Evolutionary conservation across 2,113 vertebrate genomes (phyloP), one percentile per base, ranked within the genome.

Genomic region (Apteryx mantelli): DNA sequence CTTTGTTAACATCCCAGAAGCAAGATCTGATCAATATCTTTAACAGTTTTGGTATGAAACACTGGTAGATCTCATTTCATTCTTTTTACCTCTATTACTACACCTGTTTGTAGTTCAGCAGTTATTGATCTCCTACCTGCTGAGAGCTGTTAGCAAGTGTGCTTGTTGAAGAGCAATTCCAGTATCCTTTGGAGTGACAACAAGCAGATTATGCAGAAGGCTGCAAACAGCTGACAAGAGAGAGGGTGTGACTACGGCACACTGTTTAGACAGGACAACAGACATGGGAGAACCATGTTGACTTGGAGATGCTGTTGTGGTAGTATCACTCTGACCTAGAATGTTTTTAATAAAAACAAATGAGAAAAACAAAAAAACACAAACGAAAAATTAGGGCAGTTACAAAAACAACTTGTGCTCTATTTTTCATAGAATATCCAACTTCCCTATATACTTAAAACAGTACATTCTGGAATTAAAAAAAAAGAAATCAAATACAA

Each of bases 121-220:
- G 38, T 82, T 92, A 85, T 30, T 22, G 63, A 69, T 77, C 52
- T 94, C 97, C 91, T 97, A 99, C 99, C 99, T 98, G 94, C 98
- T 98, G 89, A 99, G 97, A n/a, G 97, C 93, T 82, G 97, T 94
- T 28, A 99, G 89, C 81, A 99, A 98, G 73, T 96, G 98, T 69
- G 98, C 95, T 69, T 98, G 97, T 64, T 82, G 97, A 36, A 99
- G 89, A n/a, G 99, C 98, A 66, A 50, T 66, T 71, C 98, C 98
- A 75, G 99, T 99, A 85, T 99, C 99, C 86, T 98, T 88, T 40
- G 99, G 98, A 95, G 98, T 93, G 40, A 99, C 96, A 77, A 97
- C 95, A 95, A 99, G 88, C 85, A 99, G 98, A 97, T 99, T 99
- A 86, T 98, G 97, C 86, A 99, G 96, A 95, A 99, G 98, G 95